Percentiles rank a stretch among this genome's conserved stretches.
phyloP scores from a whole-genome alignment of 1,140 invertebrate genomes.

The Temnothorax nylanderi region DNA sequence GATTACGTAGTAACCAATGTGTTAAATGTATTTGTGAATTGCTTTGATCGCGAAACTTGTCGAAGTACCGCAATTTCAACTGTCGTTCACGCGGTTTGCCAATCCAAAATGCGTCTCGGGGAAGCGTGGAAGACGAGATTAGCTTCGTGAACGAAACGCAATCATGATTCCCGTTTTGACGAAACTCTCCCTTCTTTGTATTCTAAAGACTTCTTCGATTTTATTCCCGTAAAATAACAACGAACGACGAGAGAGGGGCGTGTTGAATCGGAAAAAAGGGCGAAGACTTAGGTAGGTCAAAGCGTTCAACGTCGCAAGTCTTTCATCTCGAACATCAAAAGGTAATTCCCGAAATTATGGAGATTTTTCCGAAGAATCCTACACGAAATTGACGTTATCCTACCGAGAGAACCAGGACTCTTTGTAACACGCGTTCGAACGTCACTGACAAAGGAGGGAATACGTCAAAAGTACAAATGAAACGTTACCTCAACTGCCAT shows the following conservation, averaged over 20 bases:
- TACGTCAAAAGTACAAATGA: slow-evolving; percentile 76
- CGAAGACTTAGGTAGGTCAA: slow-evolving; percentile 42
- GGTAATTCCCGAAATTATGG: slow-evolving; percentile 84
- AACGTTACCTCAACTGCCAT: slow-evolving; percentile 66
- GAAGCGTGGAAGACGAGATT: background rate
- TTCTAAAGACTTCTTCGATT: slow-evolving; percentile 71
- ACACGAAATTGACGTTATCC: slow-evolving; percentile 79
- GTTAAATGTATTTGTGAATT: slow-evolving; percentile 36
- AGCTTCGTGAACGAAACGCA: slow-evolving; percentile 16
- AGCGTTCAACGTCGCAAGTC: slow-evolving; percentile 68
- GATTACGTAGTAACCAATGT: background rate
- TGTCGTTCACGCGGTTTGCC: slow-evolving; percentile 12
- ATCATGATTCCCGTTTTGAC: background rate
- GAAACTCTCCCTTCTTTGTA: slow-evolving; percentile 55
- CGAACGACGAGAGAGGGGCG: slow-evolving; percentile 30
- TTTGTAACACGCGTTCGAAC: slow-evolving; percentile 73
- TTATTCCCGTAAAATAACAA: slow-evolving; percentile 48
- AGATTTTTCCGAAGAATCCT: slow-evolving; percentile 82
- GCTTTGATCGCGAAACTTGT: slow-evolving; percentile 7
- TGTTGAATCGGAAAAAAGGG: slow-evolving; percentile 30
- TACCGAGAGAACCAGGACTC: slow-evolving; percentile 55
- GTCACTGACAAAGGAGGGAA: slow-evolving; percentile 29
- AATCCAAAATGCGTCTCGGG: slow-evolving; percentile 35
- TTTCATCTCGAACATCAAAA: slow-evolving; percentile 85
- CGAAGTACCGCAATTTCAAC: slow-evolving; percentile 28